phyloP scores from a whole-genome alignment of 2,888 invertebrate genomes.

The Bimastos eiseni region DNA sequence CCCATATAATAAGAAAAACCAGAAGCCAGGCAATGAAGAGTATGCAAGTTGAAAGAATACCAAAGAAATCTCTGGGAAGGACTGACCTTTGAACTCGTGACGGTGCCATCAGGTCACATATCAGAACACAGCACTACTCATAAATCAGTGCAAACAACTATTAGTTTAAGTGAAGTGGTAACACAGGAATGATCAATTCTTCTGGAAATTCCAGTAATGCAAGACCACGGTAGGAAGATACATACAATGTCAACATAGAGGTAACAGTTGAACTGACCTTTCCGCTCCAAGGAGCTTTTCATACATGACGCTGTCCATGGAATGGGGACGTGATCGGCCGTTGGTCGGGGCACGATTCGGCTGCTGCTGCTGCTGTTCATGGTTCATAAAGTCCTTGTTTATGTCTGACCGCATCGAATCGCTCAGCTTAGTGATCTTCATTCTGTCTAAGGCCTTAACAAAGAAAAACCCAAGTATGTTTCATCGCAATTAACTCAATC shows the following conservation, averaged over 20 bases:
- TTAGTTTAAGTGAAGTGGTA: neutral
- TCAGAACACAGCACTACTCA: neutral
- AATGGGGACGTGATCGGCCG: slow-evolving; percentile 32
- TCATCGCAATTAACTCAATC: neutral
- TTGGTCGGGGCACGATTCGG: neutral
- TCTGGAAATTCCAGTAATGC: neutral
- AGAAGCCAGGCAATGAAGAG: no score
- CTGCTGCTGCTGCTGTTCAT: slow-evolving; percentile 21
- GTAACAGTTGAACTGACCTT: slow-evolving; percentile 1
- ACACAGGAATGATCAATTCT: neutral
- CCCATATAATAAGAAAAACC: no score
- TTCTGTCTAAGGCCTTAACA: slow-evolving; percentile 28
- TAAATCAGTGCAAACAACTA: neutral
- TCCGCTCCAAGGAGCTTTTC: slow-evolving; percentile 31
- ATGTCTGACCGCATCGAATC: neutral
- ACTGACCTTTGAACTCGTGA: no score
- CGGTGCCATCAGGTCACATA: neutral
- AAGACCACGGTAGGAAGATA: neutral
- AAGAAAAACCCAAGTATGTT: neutral
- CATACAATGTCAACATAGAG: slow-evolving; percentile 1
- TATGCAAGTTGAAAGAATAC: no score
- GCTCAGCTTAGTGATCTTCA: slow-evolving; percentile 30
- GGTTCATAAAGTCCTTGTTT: slow-evolving; percentile 20
- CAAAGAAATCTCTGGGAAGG: no score
- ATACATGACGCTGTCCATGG: slow-evolving; percentile 34